These are phyloP conservation scores for Hirundo rustica DNA, from an alignment of 2,797 vertebrate species.

Conservation along the genomic window DNA sequence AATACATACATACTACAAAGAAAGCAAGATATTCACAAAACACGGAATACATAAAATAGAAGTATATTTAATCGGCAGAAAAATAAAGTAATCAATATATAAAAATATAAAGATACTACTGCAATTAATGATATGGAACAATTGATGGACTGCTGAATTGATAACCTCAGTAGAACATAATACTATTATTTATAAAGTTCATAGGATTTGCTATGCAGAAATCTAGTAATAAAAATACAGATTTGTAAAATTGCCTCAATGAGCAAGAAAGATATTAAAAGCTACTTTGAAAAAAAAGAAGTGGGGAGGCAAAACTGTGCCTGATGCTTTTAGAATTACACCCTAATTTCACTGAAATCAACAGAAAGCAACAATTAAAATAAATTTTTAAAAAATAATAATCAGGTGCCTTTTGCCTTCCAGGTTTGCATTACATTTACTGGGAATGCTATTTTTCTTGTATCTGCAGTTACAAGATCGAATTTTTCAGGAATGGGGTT, in stretches of 20 bases:
- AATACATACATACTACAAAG: not conserved
- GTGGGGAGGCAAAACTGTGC: not conserved
- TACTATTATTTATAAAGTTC: not conserved
- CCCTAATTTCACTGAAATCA: not conserved
- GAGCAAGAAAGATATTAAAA: not conserved
- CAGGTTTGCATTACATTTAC: not conserved
- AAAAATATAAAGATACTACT: not conserved
- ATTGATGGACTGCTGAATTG: not conserved
- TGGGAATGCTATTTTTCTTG: not conserved
- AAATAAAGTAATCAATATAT: not conserved
- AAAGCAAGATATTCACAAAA: not conserved
- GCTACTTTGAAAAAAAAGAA: not conserved
- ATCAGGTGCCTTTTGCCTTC: not conserved
- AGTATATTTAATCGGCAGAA: not conserved
- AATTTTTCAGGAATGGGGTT: not conserved
- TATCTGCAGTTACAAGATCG: not conserved
- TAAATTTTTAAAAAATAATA: not conserved
- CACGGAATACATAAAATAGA: not conserved
- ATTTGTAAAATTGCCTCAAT: not conserved
- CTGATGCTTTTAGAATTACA: not conserved
- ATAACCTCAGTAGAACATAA: not conserved
- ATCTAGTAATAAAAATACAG: not conserved
- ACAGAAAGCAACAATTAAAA: not conserved
- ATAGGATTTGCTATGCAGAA: not conserved
- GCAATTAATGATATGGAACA: not conserved